These are phyloP conservation scores for Cheilosia pagana DNA, from an alignment of 2,888 invertebrate species.

Conservation along the genomic window DNA sequence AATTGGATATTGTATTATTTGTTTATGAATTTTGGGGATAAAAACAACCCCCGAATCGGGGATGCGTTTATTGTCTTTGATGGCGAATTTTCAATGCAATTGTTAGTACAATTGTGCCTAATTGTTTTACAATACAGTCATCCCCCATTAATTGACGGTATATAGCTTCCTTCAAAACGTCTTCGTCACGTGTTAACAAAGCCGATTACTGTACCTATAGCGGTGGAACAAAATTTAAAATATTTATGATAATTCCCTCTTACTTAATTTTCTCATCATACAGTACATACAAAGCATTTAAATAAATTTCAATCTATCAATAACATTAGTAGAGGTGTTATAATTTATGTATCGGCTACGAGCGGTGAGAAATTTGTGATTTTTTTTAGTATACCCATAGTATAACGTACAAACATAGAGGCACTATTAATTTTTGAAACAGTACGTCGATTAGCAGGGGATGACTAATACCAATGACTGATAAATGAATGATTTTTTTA, in stretches of 20 bases:
- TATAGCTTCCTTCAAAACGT: slow-evolving; percentile 64
- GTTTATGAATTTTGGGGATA: slow-evolving; percentile 41
- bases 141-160: slow-evolving; percentile 62
- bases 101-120: slow-evolving; percentile 64
- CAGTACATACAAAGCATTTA: slow-evolving; percentile 53
- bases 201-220: slow-evolving; percentile 65
- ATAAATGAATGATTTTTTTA: slow-evolving; percentile 40
- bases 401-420: slow-evolving; percentile 10
- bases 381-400: slow-evolving; percentile 29
- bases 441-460: slow-evolving; percentile 29
- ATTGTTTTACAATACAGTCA: slow-evolving; percentile 63
- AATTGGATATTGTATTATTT: slow-evolving; percentile 59
- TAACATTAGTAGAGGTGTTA: slow-evolving; percentile 32
- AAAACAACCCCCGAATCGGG: slow-evolving; percentile 51
- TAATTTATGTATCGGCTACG: slow-evolving; percentile 38
- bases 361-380: slow-evolving; percentile 38
- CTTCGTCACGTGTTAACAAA: slow-evolving; percentile 48
- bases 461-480: slow-evolving; percentile 66
- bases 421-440: slow-evolving; percentile 45
- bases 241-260: slow-evolving; percentile 55
- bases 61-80: slow-evolving; percentile 35
- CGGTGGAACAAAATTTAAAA: slow-evolving; percentile 72
- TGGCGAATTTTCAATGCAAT: slow-evolving; percentile 62
- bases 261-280: slow-evolving; percentile 44
- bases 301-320: slow-evolving; percentile 34